Evolutionary conservation across 1,140 invertebrate genomes (phyloP), one percentile per base, ranked within the genome.

Genomic region (Bombus haemorrhoidalis): DNA sequence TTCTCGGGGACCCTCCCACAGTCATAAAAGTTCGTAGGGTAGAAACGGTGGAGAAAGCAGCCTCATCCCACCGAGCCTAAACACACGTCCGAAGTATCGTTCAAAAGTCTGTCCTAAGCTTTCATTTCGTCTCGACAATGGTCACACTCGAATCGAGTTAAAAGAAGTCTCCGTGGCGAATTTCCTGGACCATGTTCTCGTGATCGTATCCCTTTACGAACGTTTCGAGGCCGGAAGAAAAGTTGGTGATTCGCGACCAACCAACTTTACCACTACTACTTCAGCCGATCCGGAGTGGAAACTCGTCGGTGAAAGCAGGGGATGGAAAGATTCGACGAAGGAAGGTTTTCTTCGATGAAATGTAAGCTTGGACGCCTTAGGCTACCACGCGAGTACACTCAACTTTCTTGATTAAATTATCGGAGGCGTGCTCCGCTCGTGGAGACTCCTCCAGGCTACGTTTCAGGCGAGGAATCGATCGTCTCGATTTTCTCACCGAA

Each of bases 401-500:
- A 88, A 88, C 47, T 85, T 85, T 77, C 86, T 73, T 81, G 82
- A 88, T 85, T 85, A 85, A 88, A 87, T 88, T 88, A 88, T 83
- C 64, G 81, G 64, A 73, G 39, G 64, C 73, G 59, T 37, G 73
- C 69, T 53, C 22, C 6, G 71, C 59, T 83, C 64, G 66, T 32
- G 66, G 37, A 53, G 37, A 72, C 59, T 62, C 8, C 59, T 32
- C n/a, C 12, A 3, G 75, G 28, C 81, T 8, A 53, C 18, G 47
- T 37, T 22, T 32, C 81, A 62, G 32, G 34, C 75, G 76, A 37
- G 69, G 1, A 39, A 87, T 88, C 86, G 81, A 87, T 78, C 62
- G 15, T 22, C 66, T 25, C 34, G 66, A 68, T 71, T 47, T 72
- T 22, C 34, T 69, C 8, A 12, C 10, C 6, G 37, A n/a, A 25